Evolutionary conservation across 2,113 vertebrate species (phyloP).

Genomic region (Illadopsis cleaveri): DNA sequence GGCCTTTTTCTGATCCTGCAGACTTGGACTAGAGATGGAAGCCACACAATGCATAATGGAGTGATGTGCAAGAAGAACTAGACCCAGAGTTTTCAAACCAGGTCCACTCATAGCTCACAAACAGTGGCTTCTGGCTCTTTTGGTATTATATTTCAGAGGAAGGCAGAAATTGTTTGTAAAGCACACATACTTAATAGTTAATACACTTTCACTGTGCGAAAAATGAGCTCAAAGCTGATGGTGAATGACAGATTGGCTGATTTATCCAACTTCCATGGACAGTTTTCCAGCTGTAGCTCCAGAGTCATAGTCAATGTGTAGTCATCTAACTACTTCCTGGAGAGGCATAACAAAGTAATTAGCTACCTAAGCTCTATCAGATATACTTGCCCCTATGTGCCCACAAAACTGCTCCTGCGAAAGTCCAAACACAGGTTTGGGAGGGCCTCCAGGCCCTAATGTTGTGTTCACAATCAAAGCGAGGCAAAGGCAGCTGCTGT

Average conservation of each 20-base stretch:
- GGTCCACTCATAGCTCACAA: background rate
- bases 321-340: constrained; percentile 28
- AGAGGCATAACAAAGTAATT: background rate
- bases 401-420: background rate
- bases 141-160: background rate
- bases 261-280: background rate
- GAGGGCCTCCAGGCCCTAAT: background rate
- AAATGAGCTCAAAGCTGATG: background rate
- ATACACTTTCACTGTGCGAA: background rate
- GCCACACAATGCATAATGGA: background rate
- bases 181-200: background rate
- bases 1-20: background rate
- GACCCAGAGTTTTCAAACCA: background rate
- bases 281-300: background rate
- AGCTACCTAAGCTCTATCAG: background rate
- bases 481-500: background rate
- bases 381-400: background rate
- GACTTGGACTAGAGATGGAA: background rate
- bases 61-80: background rate
- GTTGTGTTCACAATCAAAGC: background rate
- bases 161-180: background rate
- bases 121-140: background rate
- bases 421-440: background rate
- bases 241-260: background rate
- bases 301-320: background rate